Conservation (phyloP, 2,888 invertebrate genomes). For the Serripes groenlandicus region DNA sequence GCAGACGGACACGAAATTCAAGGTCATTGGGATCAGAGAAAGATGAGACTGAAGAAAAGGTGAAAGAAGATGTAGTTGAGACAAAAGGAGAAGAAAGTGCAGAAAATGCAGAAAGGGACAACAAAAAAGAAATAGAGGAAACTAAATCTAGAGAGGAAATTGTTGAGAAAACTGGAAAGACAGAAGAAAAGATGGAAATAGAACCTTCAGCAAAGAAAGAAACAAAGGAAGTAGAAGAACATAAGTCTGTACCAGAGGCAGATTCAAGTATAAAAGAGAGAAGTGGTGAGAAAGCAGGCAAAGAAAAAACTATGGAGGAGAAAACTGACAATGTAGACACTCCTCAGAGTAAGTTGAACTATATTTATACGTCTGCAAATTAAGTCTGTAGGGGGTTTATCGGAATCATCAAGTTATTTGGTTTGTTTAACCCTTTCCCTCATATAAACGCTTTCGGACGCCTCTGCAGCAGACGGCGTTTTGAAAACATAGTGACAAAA, state of each 20-base stretch:
- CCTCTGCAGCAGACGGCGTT: no score
- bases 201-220: conserved; percentile 10
- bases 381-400: no score
- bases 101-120: conserved; percentile 19
- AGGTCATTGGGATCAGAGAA: conserved; percentile 12
- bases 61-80: conserved; percentile 10
- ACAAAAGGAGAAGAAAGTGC: conserved; percentile 7
- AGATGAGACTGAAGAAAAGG: conserved; percentile 25
- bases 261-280: background rate
- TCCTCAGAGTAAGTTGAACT: no score
- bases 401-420: no score
- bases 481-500: no score
- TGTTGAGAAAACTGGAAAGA: background rate
- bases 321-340: background rate
- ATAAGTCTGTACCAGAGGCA: background rate
- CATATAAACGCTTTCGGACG: no score
- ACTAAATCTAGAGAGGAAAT: background rate
- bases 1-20: conserved; percentile 29
- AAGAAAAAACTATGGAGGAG: conserved; percentile 3
- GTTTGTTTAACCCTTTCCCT: no score
- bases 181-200: conserved; percentile 15
- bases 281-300: background rate
- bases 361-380: no score
- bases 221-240: conserved; percentile 4
- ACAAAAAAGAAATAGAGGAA: background rate